Evolutionary conservation across 1,140 invertebrate species (phyloP), one percentile per base, ranked within the genome.

Genomic region (Drosophila lacteicornis): DNA sequence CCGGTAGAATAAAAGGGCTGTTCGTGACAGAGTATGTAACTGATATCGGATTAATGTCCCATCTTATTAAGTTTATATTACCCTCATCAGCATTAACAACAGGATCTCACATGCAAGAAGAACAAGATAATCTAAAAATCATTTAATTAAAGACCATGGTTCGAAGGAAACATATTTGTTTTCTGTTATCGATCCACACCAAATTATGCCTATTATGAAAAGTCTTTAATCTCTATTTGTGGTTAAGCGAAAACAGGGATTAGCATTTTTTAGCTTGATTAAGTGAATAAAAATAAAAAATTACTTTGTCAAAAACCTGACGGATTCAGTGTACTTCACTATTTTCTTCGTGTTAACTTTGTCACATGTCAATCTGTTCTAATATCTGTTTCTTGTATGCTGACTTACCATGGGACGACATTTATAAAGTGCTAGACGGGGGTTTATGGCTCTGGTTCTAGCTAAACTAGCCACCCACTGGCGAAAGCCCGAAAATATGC

Each of bases 341-440:
- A 12, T 33, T 7, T 51, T 1, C 17, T 13, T 19, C 12, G 36
- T 36, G 4, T 56, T 36, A 17, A 57, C 17, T 27, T 12, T 33
- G 17, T 19, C 50, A 43, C 61, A 62, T 42, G 74, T 73, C 58
- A 78, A 82, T 78, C 79, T 67, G 22, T 13, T 30, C 55, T 38
- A n/a, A 15, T 57, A 51, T 33, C 30, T 19, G 22, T 3, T 38
- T 50, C 27, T 43, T 55, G n/a, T 42, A 56, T 73, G 53, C 45
- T 25, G 19, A 17, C 58, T 49, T 61, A 57, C 45, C 42, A 71
- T 45, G 55, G 38, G 61, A 73, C 59, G 65, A 17, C 57, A 82
- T 87, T 86, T 87, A 87, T 86, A 82, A 87, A 86, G 69, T 76
- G 67, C 62, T 86, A 79, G 75, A 82, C 82, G 75, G 58, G 30